phyloP scores from a whole-genome alignment of 2,797 vertebrate species.

The Sebastes iracundus region DNA sequence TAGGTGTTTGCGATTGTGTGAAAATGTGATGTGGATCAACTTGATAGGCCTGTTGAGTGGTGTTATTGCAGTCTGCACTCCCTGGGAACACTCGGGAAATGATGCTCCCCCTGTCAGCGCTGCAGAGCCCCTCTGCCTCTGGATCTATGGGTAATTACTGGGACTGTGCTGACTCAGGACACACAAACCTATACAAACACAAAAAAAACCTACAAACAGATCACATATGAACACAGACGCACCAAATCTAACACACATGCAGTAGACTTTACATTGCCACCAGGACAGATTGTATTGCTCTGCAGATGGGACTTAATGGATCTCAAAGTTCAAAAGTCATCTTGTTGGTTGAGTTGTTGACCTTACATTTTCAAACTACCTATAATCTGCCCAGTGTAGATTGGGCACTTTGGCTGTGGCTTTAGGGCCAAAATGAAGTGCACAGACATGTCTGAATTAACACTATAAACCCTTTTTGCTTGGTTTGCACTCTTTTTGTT shows the following conservation, averaged over 20 bases:
- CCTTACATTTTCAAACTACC: too few species aligned
- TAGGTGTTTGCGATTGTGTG: constrained; percentile 70
- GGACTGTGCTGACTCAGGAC: constrained; percentile 81
- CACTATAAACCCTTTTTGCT: too few species aligned
- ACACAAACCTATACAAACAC: neutral
- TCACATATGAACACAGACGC: constrained; percentile 6
- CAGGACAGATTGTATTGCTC: neutral
- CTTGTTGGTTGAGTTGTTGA: neutral
- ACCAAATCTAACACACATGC: neutral
- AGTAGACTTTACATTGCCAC: neutral
- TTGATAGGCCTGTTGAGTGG: constrained; percentile 81
- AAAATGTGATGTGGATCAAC: constrained; percentile 78
- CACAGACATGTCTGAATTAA: too few species aligned
- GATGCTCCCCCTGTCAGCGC: constrained; percentile 68
- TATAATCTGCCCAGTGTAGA: too few species aligned
- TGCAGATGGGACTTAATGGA: neutral
- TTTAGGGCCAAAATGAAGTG: accelerated
- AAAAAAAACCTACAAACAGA: neutral
- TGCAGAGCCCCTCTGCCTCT: constrained; percentile 56
- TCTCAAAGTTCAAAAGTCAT: neutral
- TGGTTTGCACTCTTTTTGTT: too few species aligned
- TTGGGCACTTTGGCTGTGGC: too few species aligned
- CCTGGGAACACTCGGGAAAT: constrained; percentile 71
- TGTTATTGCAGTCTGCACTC: constrained; percentile 81
- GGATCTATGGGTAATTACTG: constrained; percentile 81